Evolutionary conservation across 2,797 vertebrate genomes (phyloP).

Genomic region (Halcyon smyrnensis): DNA sequence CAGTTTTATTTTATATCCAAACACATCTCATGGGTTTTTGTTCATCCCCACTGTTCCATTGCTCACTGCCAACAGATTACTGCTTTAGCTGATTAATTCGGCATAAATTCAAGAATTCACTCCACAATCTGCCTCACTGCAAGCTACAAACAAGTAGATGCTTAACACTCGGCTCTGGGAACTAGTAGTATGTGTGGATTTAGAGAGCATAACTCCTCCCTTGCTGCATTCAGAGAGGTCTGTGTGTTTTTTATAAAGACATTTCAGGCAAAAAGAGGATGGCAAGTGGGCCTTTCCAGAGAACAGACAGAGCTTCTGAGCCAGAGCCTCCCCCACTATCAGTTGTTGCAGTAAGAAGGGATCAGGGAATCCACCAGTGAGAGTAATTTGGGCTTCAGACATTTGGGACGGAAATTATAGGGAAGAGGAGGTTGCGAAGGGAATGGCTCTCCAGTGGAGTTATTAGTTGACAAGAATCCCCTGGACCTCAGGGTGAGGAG

Average conservation of each 20-base stretch:
- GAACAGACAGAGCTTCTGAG: background rate
- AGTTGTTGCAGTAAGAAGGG: background rate
- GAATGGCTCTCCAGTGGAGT: background rate
- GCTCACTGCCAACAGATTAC: background rate
- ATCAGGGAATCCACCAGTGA: fast-evolving
- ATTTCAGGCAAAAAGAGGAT: background rate
- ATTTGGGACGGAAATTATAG: background rate
- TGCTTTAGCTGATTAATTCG: background rate
- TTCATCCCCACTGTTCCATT: background rate
- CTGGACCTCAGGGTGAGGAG: background rate
- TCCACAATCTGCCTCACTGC: fast-evolving
- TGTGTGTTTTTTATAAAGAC: background rate
- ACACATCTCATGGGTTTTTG: background rate
- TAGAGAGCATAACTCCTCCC: background rate
- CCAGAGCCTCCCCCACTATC: background rate
- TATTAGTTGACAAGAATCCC: background rate
- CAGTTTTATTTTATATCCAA: background rate
- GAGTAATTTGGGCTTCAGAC: background rate
- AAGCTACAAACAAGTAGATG: background rate
- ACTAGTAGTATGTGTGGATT: background rate
- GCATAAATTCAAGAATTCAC: background rate
- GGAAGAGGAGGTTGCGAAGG: background rate
- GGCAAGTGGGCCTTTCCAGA: background rate
- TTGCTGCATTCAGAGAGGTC: background rate
- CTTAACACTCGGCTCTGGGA: background rate